A percentile compares a stretch with the other conserved stretches of the same genome.
Conservation (phyloP, 1,140 invertebrate species). For the Drosophila jambulina region DNA sequence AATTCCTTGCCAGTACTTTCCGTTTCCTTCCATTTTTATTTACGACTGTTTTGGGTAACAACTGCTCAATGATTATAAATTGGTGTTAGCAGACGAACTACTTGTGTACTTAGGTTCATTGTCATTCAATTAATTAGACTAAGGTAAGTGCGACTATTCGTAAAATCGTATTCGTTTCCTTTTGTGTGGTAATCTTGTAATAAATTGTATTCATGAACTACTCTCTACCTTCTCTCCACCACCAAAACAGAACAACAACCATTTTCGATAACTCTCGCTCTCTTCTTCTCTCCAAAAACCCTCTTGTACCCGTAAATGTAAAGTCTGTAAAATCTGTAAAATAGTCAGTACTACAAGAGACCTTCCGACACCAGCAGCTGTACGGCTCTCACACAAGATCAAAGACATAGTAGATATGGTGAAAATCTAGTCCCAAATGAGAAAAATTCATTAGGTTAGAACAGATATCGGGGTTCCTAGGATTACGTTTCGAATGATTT, state of each 20-base stretch:
- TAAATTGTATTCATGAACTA: slow-evolving; percentile 64
- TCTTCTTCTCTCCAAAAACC: slow-evolving; percentile 4
- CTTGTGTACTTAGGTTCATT: slow-evolving; percentile 57
- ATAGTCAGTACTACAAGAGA: slow-evolving; percentile 13
- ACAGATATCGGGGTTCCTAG: slow-evolving; percentile 5
- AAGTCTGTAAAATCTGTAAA: slow-evolving; percentile 8
- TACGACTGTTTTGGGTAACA: slow-evolving; percentile 52
- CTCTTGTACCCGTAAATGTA: slow-evolving; percentile 19
- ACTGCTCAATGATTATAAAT: slow-evolving; percentile 32
- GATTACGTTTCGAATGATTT: slow-evolving; percentile 38
- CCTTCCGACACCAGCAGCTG: neutral
- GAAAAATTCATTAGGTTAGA: slow-evolving; percentile 4
- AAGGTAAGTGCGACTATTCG: slow-evolving; percentile 70
- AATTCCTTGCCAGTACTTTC: slow-evolving; percentile 12
- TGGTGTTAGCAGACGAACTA: slow-evolving; percentile 54
- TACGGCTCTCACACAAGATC: slow-evolving; percentile 30
- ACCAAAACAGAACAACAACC: slow-evolving; percentile 37
- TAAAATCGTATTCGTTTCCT: slow-evolving; percentile 42
- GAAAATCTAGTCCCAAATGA: neutral
- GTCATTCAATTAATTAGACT: slow-evolving; percentile 53
- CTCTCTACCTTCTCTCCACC: slow-evolving; percentile 21
- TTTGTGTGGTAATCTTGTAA: slow-evolving; percentile 72
- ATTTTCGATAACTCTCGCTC: slow-evolving; percentile 47
- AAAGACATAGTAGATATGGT: slow-evolving; percentile 2
- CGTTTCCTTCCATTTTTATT: slow-evolving; percentile 14